These are phyloP conservation scores for Chymomyza procnemis DNA, from an alignment of 2,888 invertebrate genomes.

Conservation along the genomic window DNA sequence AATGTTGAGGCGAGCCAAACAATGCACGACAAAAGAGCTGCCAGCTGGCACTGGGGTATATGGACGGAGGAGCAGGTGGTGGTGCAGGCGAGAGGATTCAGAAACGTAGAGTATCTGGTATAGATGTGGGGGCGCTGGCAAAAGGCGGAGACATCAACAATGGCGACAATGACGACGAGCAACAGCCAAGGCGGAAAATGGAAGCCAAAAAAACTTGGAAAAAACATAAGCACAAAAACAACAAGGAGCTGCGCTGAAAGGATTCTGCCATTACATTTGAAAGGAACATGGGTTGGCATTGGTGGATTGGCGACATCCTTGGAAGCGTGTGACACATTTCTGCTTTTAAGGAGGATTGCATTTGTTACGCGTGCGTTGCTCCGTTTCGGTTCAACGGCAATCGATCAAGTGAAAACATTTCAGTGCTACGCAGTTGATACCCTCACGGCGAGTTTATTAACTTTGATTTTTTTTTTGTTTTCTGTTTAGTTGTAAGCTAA, in stretches of 20 bases:
- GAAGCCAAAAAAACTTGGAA: constrained; percentile 15
- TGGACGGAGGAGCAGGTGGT: not conserved
- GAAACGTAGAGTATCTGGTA: too few relatives aligned
- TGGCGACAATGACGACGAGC: constrained; percentile 59
- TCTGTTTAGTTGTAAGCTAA: not conserved
- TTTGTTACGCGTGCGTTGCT: constrained; percentile 71
- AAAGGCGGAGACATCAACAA: constrained; percentile 46
- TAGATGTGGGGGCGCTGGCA: constrained; percentile 41
- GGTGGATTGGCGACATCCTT: constrained; percentile 29
- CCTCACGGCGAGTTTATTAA: not conserved
- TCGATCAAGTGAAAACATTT: constrained; percentile 73
- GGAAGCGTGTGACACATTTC: constrained; percentile 74
- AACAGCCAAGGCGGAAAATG: constrained; percentile 27
- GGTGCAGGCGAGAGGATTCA: constrained; percentile 5
- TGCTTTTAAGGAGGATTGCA: constrained; percentile 75
- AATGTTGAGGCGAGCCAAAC: constrained; percentile 39
- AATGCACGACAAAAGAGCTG: constrained; percentile 53
- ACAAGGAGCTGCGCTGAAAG: constrained; percentile 54
- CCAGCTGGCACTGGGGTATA: constrained; percentile 12
- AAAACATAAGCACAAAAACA: constrained; percentile 27
- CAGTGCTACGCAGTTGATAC: constrained; percentile 21
- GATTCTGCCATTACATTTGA: constrained; percentile 61
- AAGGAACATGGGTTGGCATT: constrained; percentile 13
- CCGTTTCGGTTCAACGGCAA: constrained; percentile 69
- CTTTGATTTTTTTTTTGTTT: constrained; percentile 2